These are phyloP conservation scores for Oreohelix idahoensis DNA, from an alignment of 1,140 invertebrate species.

Conservation along the genomic window DNA sequence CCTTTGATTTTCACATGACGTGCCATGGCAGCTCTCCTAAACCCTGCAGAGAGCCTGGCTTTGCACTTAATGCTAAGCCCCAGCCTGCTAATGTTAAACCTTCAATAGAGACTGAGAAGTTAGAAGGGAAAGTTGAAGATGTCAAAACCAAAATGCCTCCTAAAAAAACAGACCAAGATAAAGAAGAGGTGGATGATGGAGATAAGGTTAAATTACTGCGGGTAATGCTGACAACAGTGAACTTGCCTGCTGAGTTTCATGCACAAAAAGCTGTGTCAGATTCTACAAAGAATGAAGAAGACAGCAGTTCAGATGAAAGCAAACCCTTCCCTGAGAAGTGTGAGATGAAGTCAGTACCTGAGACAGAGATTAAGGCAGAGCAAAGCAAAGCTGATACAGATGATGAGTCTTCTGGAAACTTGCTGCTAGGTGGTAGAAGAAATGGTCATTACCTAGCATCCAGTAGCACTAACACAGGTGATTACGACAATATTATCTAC, in stretches of 20 bases:
- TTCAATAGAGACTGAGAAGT: neutral
- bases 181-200: neutral
- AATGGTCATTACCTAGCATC: conserved; percentile 4
- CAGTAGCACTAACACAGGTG: conserved; percentile 34
- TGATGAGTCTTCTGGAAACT: neutral
- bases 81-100: neutral
- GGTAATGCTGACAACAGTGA: neutral
- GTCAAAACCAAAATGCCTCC: neutral
- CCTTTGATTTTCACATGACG: conserved; percentile 51
- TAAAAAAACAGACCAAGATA: neutral
- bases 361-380: neutral
- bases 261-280: neutral
- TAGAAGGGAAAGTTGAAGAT: neutral
- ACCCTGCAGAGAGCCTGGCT: neutral
- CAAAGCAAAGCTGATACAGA: neutral
- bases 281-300: neutral
- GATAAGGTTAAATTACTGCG: neutral
- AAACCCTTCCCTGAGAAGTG: conserved; percentile 9
- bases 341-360: neutral
- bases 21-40: conserved; percentile 39
- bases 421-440: neutral
- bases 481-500: conserved; percentile 41
- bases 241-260: neutral
- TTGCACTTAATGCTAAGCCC: neutral
- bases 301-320: conserved; percentile 16